Conservation (phyloP, 2,113 vertebrate species). For the Sarotherodon lohbergeri region DNA sequence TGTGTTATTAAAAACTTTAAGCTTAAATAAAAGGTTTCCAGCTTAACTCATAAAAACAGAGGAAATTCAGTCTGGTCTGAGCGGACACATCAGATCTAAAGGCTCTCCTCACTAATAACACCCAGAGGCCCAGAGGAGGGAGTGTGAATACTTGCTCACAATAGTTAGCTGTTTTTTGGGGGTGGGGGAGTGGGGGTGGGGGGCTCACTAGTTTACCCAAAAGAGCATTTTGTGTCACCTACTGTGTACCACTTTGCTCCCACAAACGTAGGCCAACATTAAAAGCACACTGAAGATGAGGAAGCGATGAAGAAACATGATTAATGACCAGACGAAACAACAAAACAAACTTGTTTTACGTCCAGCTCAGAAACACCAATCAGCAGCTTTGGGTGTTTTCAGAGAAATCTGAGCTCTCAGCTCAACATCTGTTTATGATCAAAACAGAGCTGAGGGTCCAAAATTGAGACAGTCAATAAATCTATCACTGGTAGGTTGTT, state of each 20-base stretch:
- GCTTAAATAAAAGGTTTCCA: not conserved
- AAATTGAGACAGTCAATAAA: not conserved
- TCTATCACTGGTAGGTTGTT: not conserved
- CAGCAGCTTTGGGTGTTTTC: constrained; percentile 21
- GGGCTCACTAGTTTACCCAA: constrained; percentile 15
- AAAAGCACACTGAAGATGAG: not conserved
- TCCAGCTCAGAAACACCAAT: not conserved
- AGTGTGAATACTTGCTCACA: constrained; percentile 41
- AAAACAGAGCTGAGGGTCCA: constrained; percentile 22
- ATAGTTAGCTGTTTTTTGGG: constrained; percentile 31
- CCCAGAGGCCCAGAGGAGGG: constrained; percentile 47
- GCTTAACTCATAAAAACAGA: constrained; percentile 7
- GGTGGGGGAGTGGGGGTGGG: not conserved
- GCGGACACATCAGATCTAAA: constrained; percentile 1
- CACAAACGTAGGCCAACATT: constrained; percentile 47
- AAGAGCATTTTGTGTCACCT: constrained; percentile 54
- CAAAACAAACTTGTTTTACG: not conserved
- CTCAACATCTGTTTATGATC: constrained; percentile 42
- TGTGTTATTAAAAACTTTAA: not conserved
- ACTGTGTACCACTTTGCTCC: constrained; percentile 31
- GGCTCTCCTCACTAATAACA: constrained; percentile 44
- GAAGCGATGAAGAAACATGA: not conserved
- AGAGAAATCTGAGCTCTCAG: constrained; percentile 16
- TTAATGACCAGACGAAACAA: not conserved
- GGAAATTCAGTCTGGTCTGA: constrained; percentile 49